These are phyloP conservation scores for Chloroclystis v-ata DNA, from an alignment of 2,888 invertebrate species.

Conservation along the genomic window DNA sequence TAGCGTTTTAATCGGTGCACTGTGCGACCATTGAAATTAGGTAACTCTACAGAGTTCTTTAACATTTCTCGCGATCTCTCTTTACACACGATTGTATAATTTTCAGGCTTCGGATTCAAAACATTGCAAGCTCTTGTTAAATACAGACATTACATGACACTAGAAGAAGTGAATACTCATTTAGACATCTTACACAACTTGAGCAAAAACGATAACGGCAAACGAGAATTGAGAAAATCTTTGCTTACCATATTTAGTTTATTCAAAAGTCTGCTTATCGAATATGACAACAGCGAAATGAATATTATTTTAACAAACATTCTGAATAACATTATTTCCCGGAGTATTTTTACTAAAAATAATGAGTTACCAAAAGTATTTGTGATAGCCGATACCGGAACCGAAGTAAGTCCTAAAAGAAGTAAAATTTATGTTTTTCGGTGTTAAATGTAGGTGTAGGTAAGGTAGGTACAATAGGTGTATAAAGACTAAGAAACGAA, in stretches of 20 bases:
- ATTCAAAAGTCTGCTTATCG: constrained; percentile 51
- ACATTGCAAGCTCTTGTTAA: constrained; percentile 45
- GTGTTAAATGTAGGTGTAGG: too few relatives aligned
- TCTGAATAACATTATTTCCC: constrained; percentile 52
- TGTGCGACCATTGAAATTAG: too few relatives aligned
- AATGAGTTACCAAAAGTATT: constrained; percentile 29
- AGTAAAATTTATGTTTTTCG: neutral
- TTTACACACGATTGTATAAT: too few relatives aligned
- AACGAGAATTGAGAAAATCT: constrained; percentile 40
- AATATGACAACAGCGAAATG: constrained; percentile 60
- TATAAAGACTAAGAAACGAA: neutral
- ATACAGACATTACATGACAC: constrained; percentile 54
- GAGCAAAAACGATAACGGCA: constrained; percentile 41
- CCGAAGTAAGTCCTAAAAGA: constrained; percentile 60
- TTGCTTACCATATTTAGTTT: constrained; percentile 46
- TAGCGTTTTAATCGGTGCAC: too few relatives aligned
- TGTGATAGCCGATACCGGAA: constrained; percentile 41
- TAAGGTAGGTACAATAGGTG: too few relatives aligned
- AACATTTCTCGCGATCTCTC: too few relatives aligned
- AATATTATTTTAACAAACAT: constrained; percentile 57
- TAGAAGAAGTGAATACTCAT: constrained; percentile 52
- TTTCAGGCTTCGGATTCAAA: constrained; percentile 53
- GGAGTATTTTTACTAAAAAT: constrained; percentile 29
- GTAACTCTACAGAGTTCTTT: too few relatives aligned
- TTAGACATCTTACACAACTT: constrained; percentile 51